phyloP scores from a whole-genome alignment of 1,140 invertebrate species.

The Ganaspis sp. region DNA sequence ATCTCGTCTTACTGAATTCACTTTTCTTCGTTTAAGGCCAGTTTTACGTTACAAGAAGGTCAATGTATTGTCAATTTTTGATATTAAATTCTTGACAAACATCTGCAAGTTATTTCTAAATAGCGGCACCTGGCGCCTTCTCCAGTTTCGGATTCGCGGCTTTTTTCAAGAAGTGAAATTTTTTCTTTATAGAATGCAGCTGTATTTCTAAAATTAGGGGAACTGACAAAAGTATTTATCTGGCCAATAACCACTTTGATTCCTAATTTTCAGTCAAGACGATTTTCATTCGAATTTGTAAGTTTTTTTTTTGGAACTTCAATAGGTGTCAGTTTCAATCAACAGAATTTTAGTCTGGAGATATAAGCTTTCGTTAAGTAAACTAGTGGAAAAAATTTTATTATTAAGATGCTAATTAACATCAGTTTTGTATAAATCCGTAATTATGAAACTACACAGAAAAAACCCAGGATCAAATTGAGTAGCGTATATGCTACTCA shows the following conservation, averaged over 20 bases:
- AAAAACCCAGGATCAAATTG: too few relatives aligned
- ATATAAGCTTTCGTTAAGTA: too few relatives aligned
- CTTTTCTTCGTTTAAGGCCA: neutral
- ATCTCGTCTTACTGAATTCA: conserved; percentile 22
- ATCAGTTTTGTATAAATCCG: too few relatives aligned
- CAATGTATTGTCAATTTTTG: conserved; percentile 8
- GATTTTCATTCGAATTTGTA: neutral
- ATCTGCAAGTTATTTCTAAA: conserved; percentile 14
- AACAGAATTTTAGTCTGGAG: too few relatives aligned
- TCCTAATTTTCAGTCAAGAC: neutral
- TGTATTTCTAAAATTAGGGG: neutral
- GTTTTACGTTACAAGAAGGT: conserved; percentile 14
- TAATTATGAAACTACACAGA: too few relatives aligned
- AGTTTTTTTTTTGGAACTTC: too few relatives aligned
- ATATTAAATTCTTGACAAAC: conserved; percentile 14
- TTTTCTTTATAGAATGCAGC: conserved; percentile 8
- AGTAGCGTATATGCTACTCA: too few relatives aligned
- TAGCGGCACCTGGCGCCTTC: conserved; percentile 14
- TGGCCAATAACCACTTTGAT: neutral
- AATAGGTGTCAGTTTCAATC: too few relatives aligned
- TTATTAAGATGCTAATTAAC: too few relatives aligned
- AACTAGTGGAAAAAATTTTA: too few relatives aligned
- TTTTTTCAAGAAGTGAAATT: neutral
- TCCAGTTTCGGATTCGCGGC: conserved; percentile 14
- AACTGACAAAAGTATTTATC: neutral